Base-by-base conservation (phyloP, 2,888 invertebrate species). In the Eupeodes luniger region DNA sequence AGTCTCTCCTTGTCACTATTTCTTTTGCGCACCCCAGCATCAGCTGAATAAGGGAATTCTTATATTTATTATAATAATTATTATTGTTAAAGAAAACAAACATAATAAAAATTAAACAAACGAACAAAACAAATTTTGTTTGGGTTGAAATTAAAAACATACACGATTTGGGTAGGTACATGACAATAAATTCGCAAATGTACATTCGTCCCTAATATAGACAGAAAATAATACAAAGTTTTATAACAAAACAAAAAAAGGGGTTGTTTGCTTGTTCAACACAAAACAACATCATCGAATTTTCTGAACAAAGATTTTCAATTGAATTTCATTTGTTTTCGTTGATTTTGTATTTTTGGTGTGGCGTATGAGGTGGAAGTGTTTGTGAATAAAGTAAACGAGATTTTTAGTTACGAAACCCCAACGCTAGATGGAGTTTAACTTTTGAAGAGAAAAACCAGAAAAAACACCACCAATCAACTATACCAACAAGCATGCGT, bases 381-480 rank as follows among this genome's bases (percentile, higher is more conserved):
- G 72, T 77, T 80, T 27, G 80, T 80, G 83, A 61, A 83, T 76
- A 16, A 57, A 70, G 49, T 77, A 59, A 64, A 40, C 0, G 16
- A 64, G 10, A 61, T 16, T 44, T 11, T 7, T 27, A 53, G 70
- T 19, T 88, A 77, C 40, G 34, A 82, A 91, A 91, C 90, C 91
- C 91, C 91, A 90, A 87, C 92, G 90, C 92, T 91, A 92, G 92
- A 92, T 92, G 92, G 92, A 91, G 93, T 40, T 11, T 74, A 12
- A 14, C 10, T 34, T 11, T 47, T 9, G 47, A 4, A 7, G 47
- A 53, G 55, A 85, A 75, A 75, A 82, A 72, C 57, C 57, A 75
- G 81, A 85, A 77, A 77, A 57, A 55, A 16, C 53, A 49, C 14
- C 61, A 34, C n/a, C 70, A 44, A 40, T 40, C 40, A 40, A 40